phyloP scores from a whole-genome alignment of 2,888 invertebrate genomes.

The Eupithecia subumbrata region DNA sequence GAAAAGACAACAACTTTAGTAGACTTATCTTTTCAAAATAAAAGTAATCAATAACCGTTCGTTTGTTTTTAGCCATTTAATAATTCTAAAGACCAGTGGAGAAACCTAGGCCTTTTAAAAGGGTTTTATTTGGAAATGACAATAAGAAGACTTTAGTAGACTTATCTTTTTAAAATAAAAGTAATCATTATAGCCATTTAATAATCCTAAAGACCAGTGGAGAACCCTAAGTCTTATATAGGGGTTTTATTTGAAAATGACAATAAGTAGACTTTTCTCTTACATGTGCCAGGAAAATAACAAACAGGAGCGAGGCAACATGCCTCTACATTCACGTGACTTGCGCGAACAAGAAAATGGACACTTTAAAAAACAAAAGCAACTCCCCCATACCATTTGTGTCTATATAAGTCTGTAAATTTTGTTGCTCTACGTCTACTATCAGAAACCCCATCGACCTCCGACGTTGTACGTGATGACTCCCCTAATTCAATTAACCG shows the following conservation, averaged over 20 bases:
- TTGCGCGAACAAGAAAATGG: neutral
- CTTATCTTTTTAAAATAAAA: too few relatives aligned
- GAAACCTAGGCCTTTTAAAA: neutral
- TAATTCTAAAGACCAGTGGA: neutral
- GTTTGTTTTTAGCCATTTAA: neutral
- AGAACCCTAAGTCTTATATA: neutral
- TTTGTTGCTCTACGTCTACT: conserved; percentile 28
- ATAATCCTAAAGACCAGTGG: neutral
- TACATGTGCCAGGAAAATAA: neutral
- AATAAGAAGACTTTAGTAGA: neutral
- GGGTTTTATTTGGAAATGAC: neutral
- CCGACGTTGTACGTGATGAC: conserved; percentile 42
- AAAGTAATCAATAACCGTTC: too few relatives aligned
- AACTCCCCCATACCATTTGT: neutral
- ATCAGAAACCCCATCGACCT: conserved; percentile 42
- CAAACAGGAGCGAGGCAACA: neutral
- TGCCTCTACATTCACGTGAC: neutral
- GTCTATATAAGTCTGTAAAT: neutral
- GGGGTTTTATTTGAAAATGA: neutral
- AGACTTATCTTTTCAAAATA: too few relatives aligned
- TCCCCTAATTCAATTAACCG: conserved; percentile 39
- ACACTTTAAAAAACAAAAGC: neutral
- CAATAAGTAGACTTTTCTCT: neutral
- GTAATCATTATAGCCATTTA: neutral
- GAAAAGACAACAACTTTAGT: neutral